Conservation (phyloP, 2,888 invertebrate species). For the Agrotis ipsilon region DNA sequence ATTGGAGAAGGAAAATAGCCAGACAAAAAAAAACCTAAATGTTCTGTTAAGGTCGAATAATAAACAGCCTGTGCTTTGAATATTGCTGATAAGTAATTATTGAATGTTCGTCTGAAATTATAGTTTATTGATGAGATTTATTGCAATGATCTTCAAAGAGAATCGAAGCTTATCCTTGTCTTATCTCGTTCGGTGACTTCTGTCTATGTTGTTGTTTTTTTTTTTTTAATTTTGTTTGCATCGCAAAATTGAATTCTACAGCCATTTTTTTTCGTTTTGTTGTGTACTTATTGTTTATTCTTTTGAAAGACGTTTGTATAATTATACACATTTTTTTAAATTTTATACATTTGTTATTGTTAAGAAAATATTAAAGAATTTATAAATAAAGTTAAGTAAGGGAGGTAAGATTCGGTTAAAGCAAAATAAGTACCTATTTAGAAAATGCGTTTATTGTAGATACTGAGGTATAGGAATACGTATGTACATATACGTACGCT, state of each 20-base stretch:
- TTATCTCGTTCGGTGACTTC: slow-evolving; percentile 11
- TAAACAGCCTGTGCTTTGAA: slow-evolving; percentile 12
- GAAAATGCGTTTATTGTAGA: neutral
- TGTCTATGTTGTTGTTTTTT: neutral
- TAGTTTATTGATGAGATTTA: slow-evolving; percentile 25
- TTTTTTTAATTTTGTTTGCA: neutral
- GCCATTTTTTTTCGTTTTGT: no score
- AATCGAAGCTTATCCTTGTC: slow-evolving; percentile 33
- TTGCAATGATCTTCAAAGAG: slow-evolving; percentile 24
- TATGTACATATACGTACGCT: no score
- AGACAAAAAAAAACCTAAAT: neutral
- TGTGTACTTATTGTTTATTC: no score
- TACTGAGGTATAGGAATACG: neutral
- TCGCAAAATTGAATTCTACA: no score
- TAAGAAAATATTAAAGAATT: no score
- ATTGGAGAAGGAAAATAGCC: neutral
- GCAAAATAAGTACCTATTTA: neutral
- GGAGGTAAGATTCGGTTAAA: no score
- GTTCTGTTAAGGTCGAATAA: slow-evolving; percentile 11
- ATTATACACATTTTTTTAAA: no score
- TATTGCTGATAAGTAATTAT: slow-evolving; percentile 12
- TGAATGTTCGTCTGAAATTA: slow-evolving; percentile 31
- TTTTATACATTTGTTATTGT: no score
- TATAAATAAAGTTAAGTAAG: no score
- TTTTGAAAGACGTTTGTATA: no score